phyloP scores from a whole-genome alignment of 2,888 invertebrate species.

The Patella caerulea region DNA sequence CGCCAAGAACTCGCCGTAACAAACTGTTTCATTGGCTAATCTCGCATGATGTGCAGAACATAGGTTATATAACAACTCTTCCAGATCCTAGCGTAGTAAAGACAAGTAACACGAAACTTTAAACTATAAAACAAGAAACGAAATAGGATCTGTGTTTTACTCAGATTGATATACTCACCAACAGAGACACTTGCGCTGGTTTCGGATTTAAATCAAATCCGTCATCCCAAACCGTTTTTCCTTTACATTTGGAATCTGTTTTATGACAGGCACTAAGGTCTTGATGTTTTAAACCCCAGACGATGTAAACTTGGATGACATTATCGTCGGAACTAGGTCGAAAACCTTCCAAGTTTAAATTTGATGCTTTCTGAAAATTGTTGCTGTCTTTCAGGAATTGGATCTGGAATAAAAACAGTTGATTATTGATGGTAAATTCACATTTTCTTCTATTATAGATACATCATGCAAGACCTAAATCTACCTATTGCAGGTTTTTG shows the following conservation, averaged over 20 bases:
- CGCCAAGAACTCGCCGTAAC: too few species aligned
- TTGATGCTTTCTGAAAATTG: slow-evolving; percentile 52
- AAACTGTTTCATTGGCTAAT: too few species aligned
- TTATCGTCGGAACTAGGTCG: slow-evolving; percentile 36
- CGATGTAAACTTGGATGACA: slow-evolving; percentile 41
- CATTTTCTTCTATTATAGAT: neutral
- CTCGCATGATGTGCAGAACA: too few species aligned
- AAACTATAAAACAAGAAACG: too few species aligned
- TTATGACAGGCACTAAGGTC: slow-evolving; percentile 46
- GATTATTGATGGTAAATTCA: slow-evolving; percentile 15
- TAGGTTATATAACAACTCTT: neutral
- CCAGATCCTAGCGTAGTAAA: too few species aligned
- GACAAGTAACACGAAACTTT: too few species aligned
- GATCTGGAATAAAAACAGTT: slow-evolving; percentile 37
- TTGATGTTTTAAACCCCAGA: slow-evolving; percentile 54
- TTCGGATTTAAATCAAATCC: slow-evolving; percentile 56
- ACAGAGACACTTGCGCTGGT: slow-evolving; percentile 56
- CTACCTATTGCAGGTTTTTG: too few species aligned
- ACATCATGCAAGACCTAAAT: too few species aligned
- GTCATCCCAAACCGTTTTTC: slow-evolving; percentile 56
- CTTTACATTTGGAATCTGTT: slow-evolving; percentile 48
- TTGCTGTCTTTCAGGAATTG: slow-evolving; percentile 45
- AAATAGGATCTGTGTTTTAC: too few species aligned
- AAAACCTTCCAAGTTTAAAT: slow-evolving; percentile 48
- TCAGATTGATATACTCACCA: slow-evolving; percentile 40